Evolutionary conservation across 2,113 vertebrate genomes (phyloP).

Genomic region (Calonectris borealis): DNA sequence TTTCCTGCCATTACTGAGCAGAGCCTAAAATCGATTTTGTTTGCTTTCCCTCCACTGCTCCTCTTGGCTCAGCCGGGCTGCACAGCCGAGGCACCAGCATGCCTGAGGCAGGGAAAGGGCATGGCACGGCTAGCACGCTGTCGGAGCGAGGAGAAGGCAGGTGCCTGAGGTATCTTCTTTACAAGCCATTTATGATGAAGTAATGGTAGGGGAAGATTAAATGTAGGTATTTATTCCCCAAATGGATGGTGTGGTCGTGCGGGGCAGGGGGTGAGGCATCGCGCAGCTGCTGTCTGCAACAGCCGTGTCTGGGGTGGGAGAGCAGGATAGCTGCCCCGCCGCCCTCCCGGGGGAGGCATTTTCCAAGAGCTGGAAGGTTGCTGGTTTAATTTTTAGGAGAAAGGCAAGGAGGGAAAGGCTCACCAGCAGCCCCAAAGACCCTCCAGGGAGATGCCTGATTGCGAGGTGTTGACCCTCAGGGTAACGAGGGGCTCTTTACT

Average conservation of each 20-base stretch:
- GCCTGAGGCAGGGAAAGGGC: background rate
- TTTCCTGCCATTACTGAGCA: background rate
- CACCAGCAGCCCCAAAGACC: rapidly evolving
- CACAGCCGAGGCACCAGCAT: rapidly evolving
- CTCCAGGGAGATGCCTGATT: rapidly evolving
- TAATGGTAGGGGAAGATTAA: background rate
- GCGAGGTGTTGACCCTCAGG: background rate
- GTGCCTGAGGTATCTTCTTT: background rate
- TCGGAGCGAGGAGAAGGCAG: background rate
- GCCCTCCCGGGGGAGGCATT: background rate
- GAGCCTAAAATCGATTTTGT: background rate
- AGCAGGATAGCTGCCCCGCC: rapidly evolving
- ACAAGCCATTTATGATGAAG: background rate
- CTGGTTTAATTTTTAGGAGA: background rate
- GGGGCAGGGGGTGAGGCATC: background rate
- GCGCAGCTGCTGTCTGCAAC: background rate
- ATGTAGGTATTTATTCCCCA: background rate
- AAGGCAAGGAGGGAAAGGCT: background rate
- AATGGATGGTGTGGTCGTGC: rapidly evolving
- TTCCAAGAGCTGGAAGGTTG: background rate
- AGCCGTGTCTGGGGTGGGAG: background rate
- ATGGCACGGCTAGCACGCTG: rapidly evolving
- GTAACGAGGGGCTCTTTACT: background rate
- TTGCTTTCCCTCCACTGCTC: background rate
- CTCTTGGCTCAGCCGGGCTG: background rate